A percentile compares a stretch with the other conserved stretches of the same genome.
Evolutionary conservation across 1,140 invertebrate species (phyloP).

Genomic region (Ostrea edulis): DNA sequence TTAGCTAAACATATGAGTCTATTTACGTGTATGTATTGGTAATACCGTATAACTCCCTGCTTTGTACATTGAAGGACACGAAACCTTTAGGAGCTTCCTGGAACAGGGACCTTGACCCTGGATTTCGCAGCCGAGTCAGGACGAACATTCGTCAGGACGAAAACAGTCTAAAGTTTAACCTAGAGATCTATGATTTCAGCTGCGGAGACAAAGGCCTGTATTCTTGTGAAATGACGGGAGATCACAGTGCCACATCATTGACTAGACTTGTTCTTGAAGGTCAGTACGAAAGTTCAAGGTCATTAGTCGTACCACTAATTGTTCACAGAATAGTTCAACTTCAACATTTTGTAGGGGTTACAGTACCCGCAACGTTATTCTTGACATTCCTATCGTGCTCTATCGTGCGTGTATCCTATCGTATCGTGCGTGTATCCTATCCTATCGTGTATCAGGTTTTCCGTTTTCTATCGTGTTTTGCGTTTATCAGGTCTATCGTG

Average conservation of each 20-base stretch:
- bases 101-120: conserved; percentile 17
- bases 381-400: too few species aligned
- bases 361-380: too few species aligned
- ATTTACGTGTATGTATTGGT: background rate
- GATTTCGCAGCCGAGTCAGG: background rate
- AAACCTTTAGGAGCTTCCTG: conserved; percentile 21
- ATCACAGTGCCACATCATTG: background rate
- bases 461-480: too few species aligned
- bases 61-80: background rate
- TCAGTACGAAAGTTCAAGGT: background rate
- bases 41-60: background rate
- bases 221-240: conserved; percentile 20
- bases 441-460: too few species aligned
- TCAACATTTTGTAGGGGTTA: too few species aligned
- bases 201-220: conserved; percentile 18
- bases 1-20: background rate
- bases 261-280: conserved; percentile 16
- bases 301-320: background rate
- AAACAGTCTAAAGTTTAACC: conserved; percentile 21
- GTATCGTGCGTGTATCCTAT: too few species aligned
- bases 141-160: conserved; percentile 19
- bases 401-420: too few species aligned
- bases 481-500: too few species aligned
- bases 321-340: too few species aligned
- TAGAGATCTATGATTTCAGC: conserved; percentile 10